Conservation (phyloP, 1,140 invertebrate genomes). For the Cydia splendana region DNA sequence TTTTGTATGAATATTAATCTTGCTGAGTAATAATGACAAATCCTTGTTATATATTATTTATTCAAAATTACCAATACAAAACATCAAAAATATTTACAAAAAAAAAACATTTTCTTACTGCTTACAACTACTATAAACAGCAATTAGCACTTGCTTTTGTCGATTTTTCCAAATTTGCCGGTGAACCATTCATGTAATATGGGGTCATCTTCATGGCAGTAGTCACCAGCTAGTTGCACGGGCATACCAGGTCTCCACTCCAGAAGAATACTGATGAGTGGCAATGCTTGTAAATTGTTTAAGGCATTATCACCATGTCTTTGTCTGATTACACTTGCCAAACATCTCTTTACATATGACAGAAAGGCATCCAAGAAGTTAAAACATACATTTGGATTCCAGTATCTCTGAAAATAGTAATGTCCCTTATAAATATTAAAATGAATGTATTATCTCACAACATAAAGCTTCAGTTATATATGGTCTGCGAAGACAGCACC, state of each 20-base stretch:
- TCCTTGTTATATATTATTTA: too few relatives aligned
- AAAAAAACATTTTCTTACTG: conserved; percentile 4
- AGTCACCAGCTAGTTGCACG: conserved; percentile 51
- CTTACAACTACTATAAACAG: not conserved
- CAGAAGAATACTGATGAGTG: conserved; percentile 57
- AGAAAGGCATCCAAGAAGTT: conserved; percentile 70
- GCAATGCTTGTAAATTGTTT: conserved; percentile 52
- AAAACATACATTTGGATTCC: conserved; percentile 66
- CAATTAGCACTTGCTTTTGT: conserved; percentile 26
- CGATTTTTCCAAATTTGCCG: conserved; percentile 47
- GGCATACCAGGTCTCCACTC: conserved; percentile 55
- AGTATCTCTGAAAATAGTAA: conserved; percentile 62
- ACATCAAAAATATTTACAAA: not conserved
- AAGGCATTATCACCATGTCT: conserved; percentile 55
- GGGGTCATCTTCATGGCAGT: conserved; percentile 64
- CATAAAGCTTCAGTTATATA: too few relatives aligned
- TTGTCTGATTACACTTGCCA: conserved; percentile 54
- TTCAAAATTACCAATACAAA: too few relatives aligned
- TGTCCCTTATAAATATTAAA: not conserved
- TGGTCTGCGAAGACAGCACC: too few relatives aligned
- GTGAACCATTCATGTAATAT: conserved; percentile 63
- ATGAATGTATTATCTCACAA: too few relatives aligned
- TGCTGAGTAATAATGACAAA: not conserved
- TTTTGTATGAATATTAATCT: too few relatives aligned
- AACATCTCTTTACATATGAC: conserved; percentile 62